Conservation (phyloP, 2,888 invertebrate species). For the Mesorhabditis spiculigera region DNA sequence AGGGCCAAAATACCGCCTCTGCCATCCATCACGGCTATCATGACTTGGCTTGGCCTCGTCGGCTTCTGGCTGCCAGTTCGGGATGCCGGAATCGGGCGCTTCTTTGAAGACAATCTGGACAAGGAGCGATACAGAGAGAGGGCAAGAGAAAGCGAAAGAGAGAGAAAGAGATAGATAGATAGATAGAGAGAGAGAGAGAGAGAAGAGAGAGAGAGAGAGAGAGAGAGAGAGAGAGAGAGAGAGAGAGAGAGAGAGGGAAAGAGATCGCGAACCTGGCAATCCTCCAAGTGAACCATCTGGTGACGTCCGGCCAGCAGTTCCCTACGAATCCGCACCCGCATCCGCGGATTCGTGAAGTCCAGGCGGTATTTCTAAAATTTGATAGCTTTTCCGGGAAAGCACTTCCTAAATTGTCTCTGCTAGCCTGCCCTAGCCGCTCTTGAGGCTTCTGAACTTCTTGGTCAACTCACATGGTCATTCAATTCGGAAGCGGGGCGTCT, state of each 20-base stretch:
- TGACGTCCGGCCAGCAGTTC: neutral
- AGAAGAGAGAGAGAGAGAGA: neutral
- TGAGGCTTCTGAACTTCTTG: constrained; percentile 6
- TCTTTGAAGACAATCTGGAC: constrained; percentile 18
- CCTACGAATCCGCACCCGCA: constrained; percentile 25
- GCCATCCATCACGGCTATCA: neutral
- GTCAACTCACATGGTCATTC: neutral
- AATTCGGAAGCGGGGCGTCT: neutral
- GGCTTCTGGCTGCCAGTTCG: constrained; percentile 8
- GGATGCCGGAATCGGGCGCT: constrained; percentile 23
- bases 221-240: neutral
- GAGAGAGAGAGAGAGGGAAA: constrained; percentile 3
- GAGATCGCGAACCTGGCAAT: constrained; percentile 9
- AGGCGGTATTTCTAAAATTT: constrained; percentile 25
- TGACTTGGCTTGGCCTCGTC: constrained; percentile 6
- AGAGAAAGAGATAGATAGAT: too few relatives aligned
- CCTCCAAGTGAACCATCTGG: constrained; percentile 13
- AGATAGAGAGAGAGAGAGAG: neutral
- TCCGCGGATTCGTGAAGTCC: constrained; percentile 24
- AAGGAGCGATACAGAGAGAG: too few relatives aligned
- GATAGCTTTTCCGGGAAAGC: neutral
- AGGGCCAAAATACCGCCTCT: too few relatives aligned
- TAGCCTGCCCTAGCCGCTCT: neutral
- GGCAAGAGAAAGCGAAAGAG: too few relatives aligned
- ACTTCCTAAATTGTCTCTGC: neutral